These are phyloP conservation scores for Passer domesticus DNA, from an alignment of 2,113 vertebrate genomes.

Conservation along the genomic window DNA sequence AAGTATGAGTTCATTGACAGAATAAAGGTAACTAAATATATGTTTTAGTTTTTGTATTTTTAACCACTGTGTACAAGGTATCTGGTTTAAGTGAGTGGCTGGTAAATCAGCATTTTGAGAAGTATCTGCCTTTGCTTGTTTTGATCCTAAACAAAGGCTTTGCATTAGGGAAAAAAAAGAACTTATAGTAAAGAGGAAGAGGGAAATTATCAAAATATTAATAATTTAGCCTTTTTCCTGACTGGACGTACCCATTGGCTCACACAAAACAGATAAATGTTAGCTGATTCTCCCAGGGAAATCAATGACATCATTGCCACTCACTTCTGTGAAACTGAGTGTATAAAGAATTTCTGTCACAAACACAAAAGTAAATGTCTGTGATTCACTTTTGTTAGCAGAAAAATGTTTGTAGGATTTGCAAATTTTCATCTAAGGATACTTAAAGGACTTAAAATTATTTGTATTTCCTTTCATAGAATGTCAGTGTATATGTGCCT, in stretches of 20 bases:
- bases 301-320: neutral
- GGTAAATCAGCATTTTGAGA: neutral
- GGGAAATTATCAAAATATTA: neutral
- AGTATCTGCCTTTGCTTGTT: neutral
- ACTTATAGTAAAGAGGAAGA: neutral
- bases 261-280: neutral
- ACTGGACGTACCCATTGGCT: neutral
- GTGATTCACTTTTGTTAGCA: neutral
- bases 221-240: neutral
- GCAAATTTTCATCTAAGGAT: neutral
- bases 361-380: neutral
- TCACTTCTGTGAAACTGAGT: neutral
- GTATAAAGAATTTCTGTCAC: neutral
- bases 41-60: neutral
- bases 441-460: neutral
- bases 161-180: neutral
- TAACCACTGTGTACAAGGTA: neutral
- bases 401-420: neutral
- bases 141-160: neutral
- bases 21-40: conserved; percentile 79
- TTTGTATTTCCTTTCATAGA: neutral
- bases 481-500: neutral
- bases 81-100: neutral
- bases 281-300: neutral
- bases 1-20: conserved; percentile 85